Percentiles rank a stretch among this genome's conserved stretches.
Evolutionary conservation across 2,113 vertebrate species (phyloP).

Genomic region (Setophaga kirtlandii): DNA sequence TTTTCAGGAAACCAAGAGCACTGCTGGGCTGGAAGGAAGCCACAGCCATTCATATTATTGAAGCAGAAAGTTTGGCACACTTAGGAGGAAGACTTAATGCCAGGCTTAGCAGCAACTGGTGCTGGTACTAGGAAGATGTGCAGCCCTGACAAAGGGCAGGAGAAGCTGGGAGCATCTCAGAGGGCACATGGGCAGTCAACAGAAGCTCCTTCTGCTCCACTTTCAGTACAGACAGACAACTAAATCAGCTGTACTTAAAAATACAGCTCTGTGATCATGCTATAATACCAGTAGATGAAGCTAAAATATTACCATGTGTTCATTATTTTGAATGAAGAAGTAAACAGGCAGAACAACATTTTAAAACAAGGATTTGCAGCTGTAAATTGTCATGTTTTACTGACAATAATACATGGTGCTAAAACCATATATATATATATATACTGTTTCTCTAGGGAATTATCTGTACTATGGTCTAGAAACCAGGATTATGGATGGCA

Average conservation of each 20-base stretch:
- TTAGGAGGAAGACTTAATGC: background rate
- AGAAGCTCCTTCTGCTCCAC: background rate
- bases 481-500: background rate
- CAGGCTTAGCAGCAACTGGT: background rate
- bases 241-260: background rate
- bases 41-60: background rate
- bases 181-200: background rate
- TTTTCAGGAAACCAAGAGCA: background rate
- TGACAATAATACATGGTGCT: background rate
- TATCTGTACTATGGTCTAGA: background rate
- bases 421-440: background rate
- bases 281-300: background rate
- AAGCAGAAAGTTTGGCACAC: background rate
- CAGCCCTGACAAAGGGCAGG: background rate
- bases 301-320: background rate
- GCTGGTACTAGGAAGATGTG: background rate
- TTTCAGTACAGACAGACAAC: background rate
- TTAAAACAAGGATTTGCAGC: background rate
- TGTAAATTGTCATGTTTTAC: background rate
- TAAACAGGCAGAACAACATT: background rate
- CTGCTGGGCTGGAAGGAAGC: background rate
- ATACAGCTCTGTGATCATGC: background rate
- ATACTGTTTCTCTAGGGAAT: background rate
- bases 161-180: background rate
- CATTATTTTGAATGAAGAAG: background rate